Evolutionary conservation across 2,888 invertebrate genomes (phyloP), one percentile per base, ranked within the genome.

Genomic region (Muschampia plurimacula): DNA sequence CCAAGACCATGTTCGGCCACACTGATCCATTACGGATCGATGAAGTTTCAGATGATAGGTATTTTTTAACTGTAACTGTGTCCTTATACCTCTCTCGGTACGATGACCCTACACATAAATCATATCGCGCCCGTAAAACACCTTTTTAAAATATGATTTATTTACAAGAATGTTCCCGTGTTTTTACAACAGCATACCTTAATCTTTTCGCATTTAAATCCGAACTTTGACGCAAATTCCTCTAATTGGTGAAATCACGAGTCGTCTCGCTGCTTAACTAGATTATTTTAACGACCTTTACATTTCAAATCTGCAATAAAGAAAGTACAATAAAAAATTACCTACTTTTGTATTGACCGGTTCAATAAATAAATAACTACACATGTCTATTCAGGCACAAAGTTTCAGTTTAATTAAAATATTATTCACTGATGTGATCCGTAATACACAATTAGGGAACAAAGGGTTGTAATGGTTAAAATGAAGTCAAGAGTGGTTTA

Each of bases 121-220:
- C 72, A 67, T 66, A 66, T 52, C 83, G 86, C 84, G 84, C 84
- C 82, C 88, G 88, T 88, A 84, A 57, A 87, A 84, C 84, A 86
- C 82, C 73, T 75, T 76, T 76, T 74, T 69, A 73, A 64, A 70
- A 60, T 59, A 52, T 73, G 75, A 75, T 75, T 74, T 75, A 75
- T 75, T 74, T 63, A 67, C 62, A 63, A 63, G 41, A 52, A 28
- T 63, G 46, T 60, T 62, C 63, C 62, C 15, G 71, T 39, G 15
- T 57, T 22, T 22, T 59, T 49, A 41, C 66, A 55, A 65, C 59
- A 39, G 22, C 60, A n/a, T 70, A 60, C 60, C 41, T 84, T 88
- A 89, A 91, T 89, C 88, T 87, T 78, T 81, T 79, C 81, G 86
- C 88, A 89, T 89, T 91, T 90, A 89, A 90, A 85, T 87, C 82